These are phyloP conservation scores for Rallus limicola DNA, from an alignment of 2,113 vertebrate genomes.

Conservation along the genomic window DNA sequence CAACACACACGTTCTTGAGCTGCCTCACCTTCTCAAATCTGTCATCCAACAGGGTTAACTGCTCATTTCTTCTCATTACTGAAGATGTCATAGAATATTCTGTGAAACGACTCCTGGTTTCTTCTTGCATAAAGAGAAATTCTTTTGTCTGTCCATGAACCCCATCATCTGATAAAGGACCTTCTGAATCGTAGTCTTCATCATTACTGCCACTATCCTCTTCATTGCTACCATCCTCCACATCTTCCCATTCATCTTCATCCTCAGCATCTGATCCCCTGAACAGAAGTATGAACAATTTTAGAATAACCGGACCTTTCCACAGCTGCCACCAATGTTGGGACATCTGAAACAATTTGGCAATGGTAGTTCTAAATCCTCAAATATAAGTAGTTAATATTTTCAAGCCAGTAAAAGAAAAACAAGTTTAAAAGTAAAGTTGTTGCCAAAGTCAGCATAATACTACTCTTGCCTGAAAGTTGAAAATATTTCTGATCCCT, in stretches of 20 bases:
- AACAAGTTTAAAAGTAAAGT: not conserved
- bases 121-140: slow-evolving; percentile 89
- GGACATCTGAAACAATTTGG: not conserved
- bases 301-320: not conserved
- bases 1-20: not conserved
- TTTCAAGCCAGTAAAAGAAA: not conserved
- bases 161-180: slow-evolving; percentile 73
- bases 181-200: slow-evolving; percentile 74
- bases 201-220: slow-evolving; percentile 34
- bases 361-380: not conserved
- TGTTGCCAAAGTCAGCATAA: not conserved
- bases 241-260: slow-evolving; percentile 86
- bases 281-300: not conserved
- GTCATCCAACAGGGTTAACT: slow-evolving; percentile 91
- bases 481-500: not conserved
- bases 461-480: not conserved
- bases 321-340: not conserved
- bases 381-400: not conserved
- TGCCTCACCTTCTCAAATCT: slow-evolving; percentile 91
- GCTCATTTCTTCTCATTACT: slow-evolving; percentile 92
- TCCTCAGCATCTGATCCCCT: slow-evolving; percentile 63
- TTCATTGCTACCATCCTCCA: slow-evolving; percentile 73
- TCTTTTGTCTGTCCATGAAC: slow-evolving; percentile 37
- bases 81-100: slow-evolving; percentile 95
- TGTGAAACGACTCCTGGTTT: slow-evolving; percentile 95